Conservation (phyloP, 2,113 vertebrate species). For the Mesoclemmys tuberculata region DNA sequence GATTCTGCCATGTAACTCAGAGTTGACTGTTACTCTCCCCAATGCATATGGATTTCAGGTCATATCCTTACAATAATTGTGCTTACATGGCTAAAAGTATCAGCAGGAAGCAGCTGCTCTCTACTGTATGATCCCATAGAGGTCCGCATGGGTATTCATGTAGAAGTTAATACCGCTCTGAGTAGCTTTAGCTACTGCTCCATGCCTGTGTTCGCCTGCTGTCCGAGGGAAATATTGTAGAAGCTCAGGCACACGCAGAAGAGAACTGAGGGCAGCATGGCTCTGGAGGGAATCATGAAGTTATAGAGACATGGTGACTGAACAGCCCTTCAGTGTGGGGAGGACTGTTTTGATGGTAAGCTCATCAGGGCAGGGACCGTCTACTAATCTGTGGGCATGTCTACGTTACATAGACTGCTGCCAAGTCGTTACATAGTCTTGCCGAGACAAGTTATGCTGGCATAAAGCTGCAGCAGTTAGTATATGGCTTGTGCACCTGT, state of each 20-base stretch:
- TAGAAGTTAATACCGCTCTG: not conserved
- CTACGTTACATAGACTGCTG: no score
- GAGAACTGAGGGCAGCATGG: not conserved
- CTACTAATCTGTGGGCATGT: no score
- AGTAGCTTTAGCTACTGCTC: conserved; percentile 28
- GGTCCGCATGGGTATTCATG: conserved; percentile 33
- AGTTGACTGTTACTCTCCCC: not conserved
- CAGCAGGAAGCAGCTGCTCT: conserved; percentile 65
- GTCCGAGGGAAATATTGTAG: conserved; percentile 8
- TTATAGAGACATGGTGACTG: not conserved
- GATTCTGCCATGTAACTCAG: no score
- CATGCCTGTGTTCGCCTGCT: not conserved
- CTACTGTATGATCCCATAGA: conserved; percentile 29
- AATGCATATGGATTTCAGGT: conserved; percentile 63
- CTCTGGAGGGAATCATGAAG: not conserved
- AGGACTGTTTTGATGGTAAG: not conserved
- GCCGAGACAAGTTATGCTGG: no score
- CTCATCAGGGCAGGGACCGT: no score
- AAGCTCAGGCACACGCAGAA: not conserved
- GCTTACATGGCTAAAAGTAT: conserved; percentile 11
- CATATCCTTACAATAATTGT: conserved; percentile 51
- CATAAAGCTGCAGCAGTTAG: no score
- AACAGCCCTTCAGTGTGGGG: not conserved
- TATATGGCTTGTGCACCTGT: no score
- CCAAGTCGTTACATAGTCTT: no score